Base-by-base conservation (phyloP, 2,113 vertebrate genomes). In the Crocuta crocuta region DNA sequence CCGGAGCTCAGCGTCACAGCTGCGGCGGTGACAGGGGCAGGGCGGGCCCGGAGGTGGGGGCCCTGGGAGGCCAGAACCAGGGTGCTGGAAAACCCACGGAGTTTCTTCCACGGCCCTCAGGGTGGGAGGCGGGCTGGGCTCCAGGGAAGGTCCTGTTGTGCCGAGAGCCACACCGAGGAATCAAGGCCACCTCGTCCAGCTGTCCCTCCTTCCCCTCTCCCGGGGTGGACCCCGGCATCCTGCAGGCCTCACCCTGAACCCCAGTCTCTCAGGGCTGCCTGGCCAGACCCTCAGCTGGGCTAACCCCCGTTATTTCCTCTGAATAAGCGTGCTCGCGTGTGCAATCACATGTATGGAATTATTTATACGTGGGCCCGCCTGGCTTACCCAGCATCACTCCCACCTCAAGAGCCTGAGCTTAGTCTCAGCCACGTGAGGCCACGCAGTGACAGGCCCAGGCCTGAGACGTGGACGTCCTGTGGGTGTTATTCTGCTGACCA, bases 161-260 rank as follows among this genome's bases (percentile, higher is more conserved):
- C 39, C 1, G 0, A 8, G 23, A n/a, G 13, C 15, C 39, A 12
- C 39, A 12, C 7, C 5, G 15, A 0, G 48, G 28, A 19, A 0
- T 23, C 11, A 1, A 53, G 3, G 24, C 26, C 71, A n/a, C 71
- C 33, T n/a, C 2, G 1, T 8, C 6, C 0, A 11, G 55, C 45
- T 12, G 9, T 79, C 88, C 50, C 78, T n/a, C n/a, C 24, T 33
- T 26, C 11, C 16, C 26, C n/a, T 13, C 33, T 65, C 45, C 7
- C 13, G 0, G 68, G 55, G n/a, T 53, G 8, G n/a, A 2, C 26
- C 39, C 78, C 7, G 23, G 31, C 82, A 31, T 28, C 12, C 93
- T 28, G 9, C 31, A 24, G 15, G 33, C 24, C 45, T 35, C 12
- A 23, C 31, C 15, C 26, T 31, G 53, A 84, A 17, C 65, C 35